Conservation (phyloP, 2,797 vertebrate species). For the Merluccius polli region DNA sequence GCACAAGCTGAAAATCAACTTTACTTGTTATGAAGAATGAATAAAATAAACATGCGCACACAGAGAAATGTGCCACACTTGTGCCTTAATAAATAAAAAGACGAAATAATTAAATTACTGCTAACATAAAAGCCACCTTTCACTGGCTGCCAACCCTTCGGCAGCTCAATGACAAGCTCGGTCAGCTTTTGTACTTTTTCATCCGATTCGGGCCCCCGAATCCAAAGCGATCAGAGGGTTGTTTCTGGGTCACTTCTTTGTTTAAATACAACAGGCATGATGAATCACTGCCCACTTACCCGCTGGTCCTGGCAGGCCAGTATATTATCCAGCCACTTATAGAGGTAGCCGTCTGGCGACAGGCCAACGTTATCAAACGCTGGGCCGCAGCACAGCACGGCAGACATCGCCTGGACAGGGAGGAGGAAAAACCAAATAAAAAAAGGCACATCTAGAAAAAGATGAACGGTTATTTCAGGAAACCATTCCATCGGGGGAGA, state of each 20-base stretch:
- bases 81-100: constrained; percentile 17
- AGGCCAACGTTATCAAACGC: constrained; percentile 98
- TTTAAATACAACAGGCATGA: constrained; percentile 13
- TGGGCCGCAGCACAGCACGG: constrained; percentile 94
- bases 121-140: constrained; percentile 26
- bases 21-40: constrained; percentile 13
- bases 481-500: background rate
- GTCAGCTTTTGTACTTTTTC: constrained; percentile 4
- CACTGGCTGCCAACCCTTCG: constrained; percentile 14
- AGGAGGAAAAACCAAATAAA: background rate
- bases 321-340: constrained; percentile 99
- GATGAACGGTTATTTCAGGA: constrained; percentile 3
- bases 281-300: constrained; percentile 67
- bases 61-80: constrained; percentile 22
- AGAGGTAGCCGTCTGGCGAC: constrained; percentile 95
- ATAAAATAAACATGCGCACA: constrained; percentile 15
- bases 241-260: background rate
- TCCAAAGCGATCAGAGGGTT: constrained; percentile 28
- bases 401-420: constrained; percentile 89
- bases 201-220: constrained; percentile 1
- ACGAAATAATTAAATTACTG: constrained; percentile 16
- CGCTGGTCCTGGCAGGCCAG: constrained; percentile 94
- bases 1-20: constrained; percentile 19
- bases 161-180: constrained; percentile 27
- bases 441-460: background rate